Evolutionary conservation across 2,888 invertebrate species (phyloP).

Genomic region (Xestia rhomboidea): DNA sequence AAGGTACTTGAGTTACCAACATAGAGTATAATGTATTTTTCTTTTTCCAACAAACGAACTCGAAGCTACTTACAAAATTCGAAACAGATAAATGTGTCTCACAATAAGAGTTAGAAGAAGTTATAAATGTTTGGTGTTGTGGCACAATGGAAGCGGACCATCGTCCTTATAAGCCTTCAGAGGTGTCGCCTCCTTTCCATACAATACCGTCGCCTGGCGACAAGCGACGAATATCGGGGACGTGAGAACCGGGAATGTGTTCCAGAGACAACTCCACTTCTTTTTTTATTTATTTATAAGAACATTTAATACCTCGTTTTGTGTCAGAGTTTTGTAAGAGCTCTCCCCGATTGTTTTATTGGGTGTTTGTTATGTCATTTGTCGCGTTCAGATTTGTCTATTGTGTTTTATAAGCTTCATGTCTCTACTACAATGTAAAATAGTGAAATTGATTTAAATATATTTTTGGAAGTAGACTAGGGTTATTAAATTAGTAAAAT

Average conservation of each 20-base stretch:
- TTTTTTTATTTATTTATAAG: slow-evolving; percentile 58
- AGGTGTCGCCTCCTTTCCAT: slow-evolving; percentile 80
- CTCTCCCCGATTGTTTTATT: slow-evolving; percentile 34
- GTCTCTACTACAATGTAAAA: background rate
- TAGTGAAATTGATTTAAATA: background rate
- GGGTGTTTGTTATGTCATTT: slow-evolving; percentile 13
- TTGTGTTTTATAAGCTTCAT: slow-evolving; percentile 3
- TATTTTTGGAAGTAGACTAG: background rate
- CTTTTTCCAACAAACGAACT: slow-evolving; percentile 55
- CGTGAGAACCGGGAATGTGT: slow-evolving; percentile 74
- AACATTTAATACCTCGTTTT: slow-evolving; percentile 50
- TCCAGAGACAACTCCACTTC: slow-evolving; percentile 62
- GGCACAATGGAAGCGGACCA: slow-evolving; percentile 77
- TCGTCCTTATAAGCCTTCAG: slow-evolving; percentile 80
- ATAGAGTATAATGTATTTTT: slow-evolving; percentile 14
- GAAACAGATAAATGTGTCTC: slow-evolving; percentile 70
- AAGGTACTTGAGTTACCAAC: background rate
- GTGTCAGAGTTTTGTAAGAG: slow-evolving; percentile 42
- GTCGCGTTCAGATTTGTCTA: slow-evolving; percentile 8
- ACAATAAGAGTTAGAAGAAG: slow-evolving; percentile 78
- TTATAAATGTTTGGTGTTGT: slow-evolving; percentile 72
- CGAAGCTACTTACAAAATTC: slow-evolving; percentile 71
- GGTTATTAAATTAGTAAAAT: background rate
- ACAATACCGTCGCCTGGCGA: slow-evolving; percentile 73
- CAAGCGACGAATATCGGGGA: slow-evolving; percentile 72